phyloP scores from a whole-genome alignment of 2,113 vertebrate species.

The Hippocampus barbouri region DNA sequence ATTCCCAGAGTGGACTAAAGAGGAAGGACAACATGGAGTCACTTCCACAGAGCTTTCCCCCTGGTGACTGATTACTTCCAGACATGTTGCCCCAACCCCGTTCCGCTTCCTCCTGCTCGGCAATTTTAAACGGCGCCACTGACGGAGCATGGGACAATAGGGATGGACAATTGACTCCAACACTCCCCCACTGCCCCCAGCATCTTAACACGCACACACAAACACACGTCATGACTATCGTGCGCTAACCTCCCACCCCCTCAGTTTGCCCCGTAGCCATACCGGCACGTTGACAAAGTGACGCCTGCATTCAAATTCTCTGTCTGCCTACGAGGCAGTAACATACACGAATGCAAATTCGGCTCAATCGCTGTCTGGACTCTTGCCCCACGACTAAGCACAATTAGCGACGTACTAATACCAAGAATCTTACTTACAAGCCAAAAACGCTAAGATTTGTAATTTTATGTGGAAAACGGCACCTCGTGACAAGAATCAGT shows the following conservation, averaged over 20 bases:
- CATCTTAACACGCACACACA: conserved; percentile 27
- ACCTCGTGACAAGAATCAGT: no score
- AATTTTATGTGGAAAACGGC: no score
- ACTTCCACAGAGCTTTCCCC: conserved; percentile 43
- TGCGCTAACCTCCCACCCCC: conserved; percentile 22
- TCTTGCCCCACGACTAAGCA: neutral
- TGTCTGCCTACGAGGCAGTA: conserved; percentile 53
- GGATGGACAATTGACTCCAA: conserved; percentile 54
- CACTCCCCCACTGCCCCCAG: conserved; percentile 10
- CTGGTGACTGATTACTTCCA: conserved; percentile 65
- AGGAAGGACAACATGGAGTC: conserved; percentile 24
- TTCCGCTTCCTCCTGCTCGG: conserved; percentile 21
- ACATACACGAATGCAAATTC: conserved; percentile 24
- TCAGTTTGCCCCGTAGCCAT: conserved; percentile 49
- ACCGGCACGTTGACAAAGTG: conserved; percentile 68
- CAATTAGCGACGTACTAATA: neutral
- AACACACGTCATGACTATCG: conserved; percentile 46
- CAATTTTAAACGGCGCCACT: conserved; percentile 70
- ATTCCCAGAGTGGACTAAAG: neutral
- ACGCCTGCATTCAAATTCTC: conserved; percentile 53
- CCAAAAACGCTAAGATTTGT: no score
- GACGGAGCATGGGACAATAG: conserved; percentile 67
- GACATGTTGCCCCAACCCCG: conserved; percentile 37
- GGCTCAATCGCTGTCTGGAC: conserved; percentile 4
- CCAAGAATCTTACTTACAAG: neutral